phyloP scores from a whole-genome alignment of 2,888 invertebrate genomes.

The Scaptomyza tumidula region DNA sequence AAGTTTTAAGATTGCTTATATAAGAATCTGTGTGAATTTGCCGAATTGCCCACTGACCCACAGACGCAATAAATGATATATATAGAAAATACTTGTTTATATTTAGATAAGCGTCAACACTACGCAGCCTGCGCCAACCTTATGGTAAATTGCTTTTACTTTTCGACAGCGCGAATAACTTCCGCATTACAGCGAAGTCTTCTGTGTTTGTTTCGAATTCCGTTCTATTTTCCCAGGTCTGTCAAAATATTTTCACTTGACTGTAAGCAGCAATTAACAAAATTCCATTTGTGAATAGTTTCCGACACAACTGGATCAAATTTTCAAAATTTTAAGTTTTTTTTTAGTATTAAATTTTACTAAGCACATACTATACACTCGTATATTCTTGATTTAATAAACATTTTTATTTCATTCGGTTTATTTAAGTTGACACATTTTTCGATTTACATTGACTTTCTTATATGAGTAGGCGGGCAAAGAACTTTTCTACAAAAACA shows the following conservation, averaged over 20 bases:
- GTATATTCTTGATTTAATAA: constrained; percentile 4
- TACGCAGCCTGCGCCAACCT: constrained; percentile 57
- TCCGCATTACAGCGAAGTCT: constrained; percentile 57
- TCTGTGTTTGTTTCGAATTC: constrained; percentile 6
- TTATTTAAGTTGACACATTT: constrained; percentile 71
- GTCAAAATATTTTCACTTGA: constrained; percentile 47
- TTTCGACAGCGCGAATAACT: constrained; percentile 53
- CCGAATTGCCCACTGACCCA: constrained; percentile 64
- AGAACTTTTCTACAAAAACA: constrained; percentile 35
- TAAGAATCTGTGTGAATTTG: constrained; percentile 7
- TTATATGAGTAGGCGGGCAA: constrained; percentile 22
- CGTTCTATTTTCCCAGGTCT: constrained; percentile 26
- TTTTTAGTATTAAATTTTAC: constrained; percentile 17
- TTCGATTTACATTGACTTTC: constrained; percentile 16
- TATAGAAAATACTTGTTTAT: constrained; percentile 51
- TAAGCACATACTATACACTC: neutral
- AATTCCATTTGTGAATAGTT: constrained; percentile 7
- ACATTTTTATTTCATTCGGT: constrained; percentile 31
- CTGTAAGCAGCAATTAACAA: constrained; percentile 9
- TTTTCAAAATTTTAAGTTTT: constrained; percentile 22
- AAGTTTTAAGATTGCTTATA: neutral
- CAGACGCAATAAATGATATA: constrained; percentile 24
- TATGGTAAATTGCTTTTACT: constrained; percentile 57
- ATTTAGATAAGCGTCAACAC: constrained; percentile 39
- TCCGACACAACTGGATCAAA: constrained; percentile 21